Evolutionary conservation across 2,888 invertebrate species (phyloP), one percentile per base, ranked within the genome.

Genomic region (Eupithecia exiguata): DNA sequence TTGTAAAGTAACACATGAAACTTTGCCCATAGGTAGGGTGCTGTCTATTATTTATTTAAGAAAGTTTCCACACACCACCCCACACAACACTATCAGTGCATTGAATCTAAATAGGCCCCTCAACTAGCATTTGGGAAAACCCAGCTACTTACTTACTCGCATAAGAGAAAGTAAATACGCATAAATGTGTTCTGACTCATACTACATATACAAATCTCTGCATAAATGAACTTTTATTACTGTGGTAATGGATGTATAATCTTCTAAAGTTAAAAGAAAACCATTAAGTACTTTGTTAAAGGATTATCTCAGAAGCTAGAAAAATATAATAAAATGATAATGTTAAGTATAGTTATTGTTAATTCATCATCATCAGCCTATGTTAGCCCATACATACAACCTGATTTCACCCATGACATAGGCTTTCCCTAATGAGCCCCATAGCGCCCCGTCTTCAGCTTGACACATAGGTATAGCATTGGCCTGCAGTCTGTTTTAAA

Each of bases 121-220:
- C 35, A 62, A 71, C 62, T 9, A 49, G 18, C 16, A 63, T 61
- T 68, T 67, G 46, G 74, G 30, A 74, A 74, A 62, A 69, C 49
- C 74, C 69, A 69, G 30, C 68, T 65, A 62, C n/a, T 30, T 30
- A 30, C 30, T 30, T 30, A 30, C 30, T 30, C 30, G 9, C 61
- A 21, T 36, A 53, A 72, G 66, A 74, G 71, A 74, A 69, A 74
- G 69, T 74, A 71, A 35, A 61, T 66, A n/a, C n/a, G 21, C 49
- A 63, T 75, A 69, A 72, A 40, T 70, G 63, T 70, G 68, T 46
- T 18, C 36, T 66, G 40, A 25, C 18, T 66, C 63, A 21, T 40
- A 21, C 16, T 43, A 30, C 1, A 5, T 16, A 14, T 2, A 6
- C 25, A 61, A n/a, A 30, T 30, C 30, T 30, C 35, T 53, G 21